Conservation (phyloP, 2,888 invertebrate species). For the Yponomeuta sedellus region DNA sequence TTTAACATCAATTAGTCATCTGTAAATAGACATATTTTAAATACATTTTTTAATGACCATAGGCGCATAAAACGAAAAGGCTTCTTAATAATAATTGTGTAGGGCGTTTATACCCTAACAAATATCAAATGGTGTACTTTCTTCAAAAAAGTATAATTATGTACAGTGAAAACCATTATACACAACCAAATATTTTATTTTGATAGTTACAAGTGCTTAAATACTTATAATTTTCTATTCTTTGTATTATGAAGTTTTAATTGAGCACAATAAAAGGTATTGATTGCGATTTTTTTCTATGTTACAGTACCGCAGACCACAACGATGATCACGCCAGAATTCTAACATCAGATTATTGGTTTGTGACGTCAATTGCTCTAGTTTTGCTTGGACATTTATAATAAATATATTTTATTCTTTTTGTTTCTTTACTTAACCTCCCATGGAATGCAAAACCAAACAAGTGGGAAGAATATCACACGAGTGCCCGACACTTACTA, state of each 20-base stretch:
- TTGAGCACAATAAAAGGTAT: too few species aligned
- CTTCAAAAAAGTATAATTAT: neutral
- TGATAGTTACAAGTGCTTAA: too few species aligned
- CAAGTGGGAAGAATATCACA: neutral
- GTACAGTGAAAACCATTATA: neutral
- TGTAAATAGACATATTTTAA: neutral
- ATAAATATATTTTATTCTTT: too few species aligned
- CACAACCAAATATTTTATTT: neutral
- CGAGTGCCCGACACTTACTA: neutral
- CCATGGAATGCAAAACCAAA: neutral
- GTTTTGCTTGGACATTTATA: too few species aligned
- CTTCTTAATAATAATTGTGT: neutral
- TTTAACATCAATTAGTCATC: neutral
- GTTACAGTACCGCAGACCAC: too few species aligned
- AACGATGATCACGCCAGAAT: too few species aligned
- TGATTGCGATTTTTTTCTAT: too few species aligned
- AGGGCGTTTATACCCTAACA: neutral
- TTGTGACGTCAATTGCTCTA: too few species aligned
- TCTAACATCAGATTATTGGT: too few species aligned
- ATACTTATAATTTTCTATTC: too few species aligned
- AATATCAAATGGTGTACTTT: slow-evolving; percentile 1
- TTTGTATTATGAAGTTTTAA: too few species aligned
- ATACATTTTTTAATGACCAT: neutral
- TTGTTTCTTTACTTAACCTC: neutral
- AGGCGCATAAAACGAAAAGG: neutral